Evolutionary conservation across 2,113 vertebrate species (phyloP).

Genomic region (Butorides virescens): DNA sequence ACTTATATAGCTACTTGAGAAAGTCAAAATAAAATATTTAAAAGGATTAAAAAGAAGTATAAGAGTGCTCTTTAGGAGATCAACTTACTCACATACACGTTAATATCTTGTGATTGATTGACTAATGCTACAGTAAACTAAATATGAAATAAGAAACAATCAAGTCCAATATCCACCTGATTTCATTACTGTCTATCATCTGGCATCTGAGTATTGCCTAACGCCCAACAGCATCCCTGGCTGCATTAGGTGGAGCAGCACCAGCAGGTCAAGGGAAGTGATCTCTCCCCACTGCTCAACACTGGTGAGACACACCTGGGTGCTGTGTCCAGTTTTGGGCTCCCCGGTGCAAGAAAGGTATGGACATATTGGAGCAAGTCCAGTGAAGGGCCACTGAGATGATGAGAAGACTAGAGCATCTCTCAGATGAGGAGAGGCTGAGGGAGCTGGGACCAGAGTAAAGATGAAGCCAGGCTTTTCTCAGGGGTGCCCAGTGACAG

Average conservation of each 20-base stretch:
- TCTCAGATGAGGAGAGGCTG: background rate
- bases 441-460: background rate
- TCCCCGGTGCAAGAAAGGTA: background rate
- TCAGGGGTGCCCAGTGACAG: background rate
- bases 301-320: background rate
- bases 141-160: background rate
- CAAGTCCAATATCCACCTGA: background rate
- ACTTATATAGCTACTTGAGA: background rate
- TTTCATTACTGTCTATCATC: background rate
- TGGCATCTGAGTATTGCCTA: background rate
- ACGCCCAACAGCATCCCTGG: background rate
- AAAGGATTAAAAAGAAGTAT: background rate
- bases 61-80: background rate
- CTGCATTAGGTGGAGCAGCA: background rate
- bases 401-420: background rate
- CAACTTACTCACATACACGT: accelerated
- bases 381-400: background rate
- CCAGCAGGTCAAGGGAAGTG: background rate
- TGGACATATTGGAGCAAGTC: background rate
- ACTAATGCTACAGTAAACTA: background rate
- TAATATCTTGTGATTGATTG: background rate
- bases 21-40: slow-evolving; percentile 1
- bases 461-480: background rate
- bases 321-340: background rate
- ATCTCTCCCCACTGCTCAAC: background rate